Evolutionary conservation across 2,797 vertebrate species (phyloP), one percentile per base, ranked within the genome.

Genomic region (Coregonus sp.): DNA sequence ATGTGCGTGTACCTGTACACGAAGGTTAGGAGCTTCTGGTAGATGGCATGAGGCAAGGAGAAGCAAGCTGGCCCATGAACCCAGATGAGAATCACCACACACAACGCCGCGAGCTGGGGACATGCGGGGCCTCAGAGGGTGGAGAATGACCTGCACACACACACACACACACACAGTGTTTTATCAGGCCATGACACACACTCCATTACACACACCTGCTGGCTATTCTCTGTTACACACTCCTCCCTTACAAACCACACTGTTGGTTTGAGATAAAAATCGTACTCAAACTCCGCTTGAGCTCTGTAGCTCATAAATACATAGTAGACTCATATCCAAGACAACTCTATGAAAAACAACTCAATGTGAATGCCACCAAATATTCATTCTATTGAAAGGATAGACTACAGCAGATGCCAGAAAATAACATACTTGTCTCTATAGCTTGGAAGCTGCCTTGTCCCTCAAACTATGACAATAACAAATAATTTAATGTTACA

Each of bases 1-100:
- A 12, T 18, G 14, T 72, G 69, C 35, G 29, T 25, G 15, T 40
- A 98, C 97, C 96, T 98, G 94, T 98, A 98, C 68, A 96, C 90
- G 82, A 98, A 97, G 15, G 92, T 97, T 78, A 98, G 95, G 65
- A 97, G 94, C 80, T 97, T 98, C 90, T 98, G 97, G 88, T 96
- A 98, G 92, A 99, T 95, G 16, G 96, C 97, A 16, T 98, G 97
- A 4, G 97, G 97, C 15, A 99, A 94, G 5, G 97, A 99, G 86
- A 98, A 99, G 86, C 96, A 96, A 96, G 4, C 93, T 92, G n/a
- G 95, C 97, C 97, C 97, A 97, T 95, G 72, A 96, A 96, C 91
- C 97, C 97, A 99, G 85, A 99, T 98, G 73, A 95, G 70, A 18
- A 88, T 81, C 0, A 98, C 92, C 92, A 85, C 92, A 97, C 75